phyloP scores from a whole-genome alignment of 2,113 vertebrate genomes.

The human (Homo sapiens) region DNA sequence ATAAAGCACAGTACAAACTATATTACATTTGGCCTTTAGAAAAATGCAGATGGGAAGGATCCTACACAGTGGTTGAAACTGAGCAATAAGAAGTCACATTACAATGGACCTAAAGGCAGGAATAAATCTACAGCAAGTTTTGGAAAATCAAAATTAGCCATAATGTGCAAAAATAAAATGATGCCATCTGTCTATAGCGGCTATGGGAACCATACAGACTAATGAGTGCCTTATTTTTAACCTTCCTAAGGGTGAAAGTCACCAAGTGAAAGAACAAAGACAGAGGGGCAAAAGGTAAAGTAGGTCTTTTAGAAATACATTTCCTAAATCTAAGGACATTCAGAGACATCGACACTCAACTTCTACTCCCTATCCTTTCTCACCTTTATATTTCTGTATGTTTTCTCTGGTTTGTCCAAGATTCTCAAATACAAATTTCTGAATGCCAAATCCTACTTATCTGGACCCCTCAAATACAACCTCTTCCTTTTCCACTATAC shows the following conservation, averaged over 20 bases:
- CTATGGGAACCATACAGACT: not conserved
- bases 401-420: not conserved
- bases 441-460: not conserved
- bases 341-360: not conserved
- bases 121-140: conserved; percentile 12
- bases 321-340: not conserved
- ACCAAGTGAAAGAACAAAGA: not conserved
- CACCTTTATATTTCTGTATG: not conserved
- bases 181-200: not conserved
- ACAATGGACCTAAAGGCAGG: not conserved
- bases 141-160: conserved; percentile 18
- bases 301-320: not conserved
- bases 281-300: not conserved
- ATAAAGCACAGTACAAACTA: not conserved
- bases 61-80: not conserved
- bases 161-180: conserved; percentile 28
- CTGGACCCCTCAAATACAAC: not conserved
- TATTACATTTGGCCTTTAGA: not conserved
- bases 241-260: not conserved
- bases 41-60: not conserved
- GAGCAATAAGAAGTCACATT: not conserved
- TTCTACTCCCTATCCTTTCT: not conserved
- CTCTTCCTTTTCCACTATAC: not conserved
- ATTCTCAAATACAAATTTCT: not conserved
- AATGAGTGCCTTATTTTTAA: not conserved